Evolutionary conservation across 2,888 invertebrate species (phyloP).

Genomic region (Dynastes maya): DNA sequence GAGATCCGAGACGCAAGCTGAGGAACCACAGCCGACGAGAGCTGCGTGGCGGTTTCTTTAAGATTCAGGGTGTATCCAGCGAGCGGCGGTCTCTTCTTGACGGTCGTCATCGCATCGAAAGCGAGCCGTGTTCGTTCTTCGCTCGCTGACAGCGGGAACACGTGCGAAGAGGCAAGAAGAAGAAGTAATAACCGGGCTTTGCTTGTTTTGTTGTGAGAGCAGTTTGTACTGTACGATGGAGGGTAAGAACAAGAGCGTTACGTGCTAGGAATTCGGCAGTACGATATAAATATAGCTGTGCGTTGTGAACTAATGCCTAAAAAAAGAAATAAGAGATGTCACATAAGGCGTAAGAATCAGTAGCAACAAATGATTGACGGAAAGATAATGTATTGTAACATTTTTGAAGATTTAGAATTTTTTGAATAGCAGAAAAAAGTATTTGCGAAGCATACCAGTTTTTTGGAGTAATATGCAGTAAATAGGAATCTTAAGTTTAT

Average conservation of each 20-base stretch:
- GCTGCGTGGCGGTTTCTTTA: neutral
- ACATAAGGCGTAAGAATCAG: too few species aligned
- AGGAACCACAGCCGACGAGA: slow-evolving; percentile 1
- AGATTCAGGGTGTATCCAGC: slow-evolving; percentile 18
- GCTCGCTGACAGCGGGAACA: slow-evolving; percentile 30
- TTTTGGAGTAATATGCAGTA: too few species aligned
- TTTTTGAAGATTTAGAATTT: too few species aligned
- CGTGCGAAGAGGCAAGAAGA: slow-evolving; percentile 21
- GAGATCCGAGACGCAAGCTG: slow-evolving; percentile 15
- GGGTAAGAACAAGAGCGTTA: slow-evolving; percentile 5
- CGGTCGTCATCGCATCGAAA: slow-evolving; percentile 27
- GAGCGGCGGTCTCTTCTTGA: neutral
- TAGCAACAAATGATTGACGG: too few species aligned
- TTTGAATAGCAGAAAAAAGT: too few species aligned
- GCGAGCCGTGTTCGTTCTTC: slow-evolving; percentile 11
- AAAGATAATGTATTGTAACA: too few species aligned
- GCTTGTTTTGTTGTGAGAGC: neutral
- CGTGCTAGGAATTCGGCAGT: slow-evolving; percentile 8
- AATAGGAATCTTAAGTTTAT: too few species aligned
- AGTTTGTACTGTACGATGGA: neutral
- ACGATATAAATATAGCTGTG: neutral
- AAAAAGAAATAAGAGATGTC: too few species aligned
- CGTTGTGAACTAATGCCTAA: too few species aligned
- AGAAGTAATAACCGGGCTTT: slow-evolving; percentile 11
- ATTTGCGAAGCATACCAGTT: too few species aligned